Percentiles rank a stretch among this genome's conserved stretches.
These are phyloP conservation scores for Anolis sagrei DNA, from an alignment of 2,113 vertebrate genomes.

Conservation along the genomic window DNA sequence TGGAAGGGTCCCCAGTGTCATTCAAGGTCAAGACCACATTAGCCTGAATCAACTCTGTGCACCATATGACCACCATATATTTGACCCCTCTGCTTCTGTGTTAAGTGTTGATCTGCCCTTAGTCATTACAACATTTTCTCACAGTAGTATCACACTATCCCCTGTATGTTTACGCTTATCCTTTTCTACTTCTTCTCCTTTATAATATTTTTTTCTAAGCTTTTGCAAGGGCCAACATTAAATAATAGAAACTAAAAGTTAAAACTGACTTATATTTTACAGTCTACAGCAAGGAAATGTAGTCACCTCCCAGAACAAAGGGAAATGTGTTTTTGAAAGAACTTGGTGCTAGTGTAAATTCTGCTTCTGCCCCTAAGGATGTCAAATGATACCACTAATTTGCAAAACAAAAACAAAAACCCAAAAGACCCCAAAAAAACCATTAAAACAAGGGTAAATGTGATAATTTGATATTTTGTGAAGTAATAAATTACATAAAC, in stretches of 20 bases:
- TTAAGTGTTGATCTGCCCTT: too few relatives aligned
- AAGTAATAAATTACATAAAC: neutral
- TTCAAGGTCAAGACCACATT: too few relatives aligned
- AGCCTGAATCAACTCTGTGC: too few relatives aligned
- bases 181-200: neutral
- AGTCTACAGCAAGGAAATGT: neutral
- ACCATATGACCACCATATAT: too few relatives aligned
- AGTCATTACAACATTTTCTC: too few relatives aligned
- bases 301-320: neutral
- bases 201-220: neutral
- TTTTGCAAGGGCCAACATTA: neutral
- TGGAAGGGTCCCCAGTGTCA: too few relatives aligned
- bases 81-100: too few relatives aligned
- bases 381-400: conserved; percentile 4
- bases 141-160: too few relatives aligned
- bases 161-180: too few relatives aligned
- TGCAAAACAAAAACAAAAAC: neutral
- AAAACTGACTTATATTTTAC: neutral
- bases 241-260: neutral
- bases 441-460: conserved; percentile 24
- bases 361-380: neutral
- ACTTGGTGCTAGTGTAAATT: neutral
- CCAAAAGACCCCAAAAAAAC: too few relatives aligned
- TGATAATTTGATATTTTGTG: conserved; percentile 25
- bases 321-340: neutral